Evolutionary conservation across 2,888 invertebrate species (phyloP), one percentile per base, ranked within the genome.

Genomic region (Gari tellinella): DNA sequence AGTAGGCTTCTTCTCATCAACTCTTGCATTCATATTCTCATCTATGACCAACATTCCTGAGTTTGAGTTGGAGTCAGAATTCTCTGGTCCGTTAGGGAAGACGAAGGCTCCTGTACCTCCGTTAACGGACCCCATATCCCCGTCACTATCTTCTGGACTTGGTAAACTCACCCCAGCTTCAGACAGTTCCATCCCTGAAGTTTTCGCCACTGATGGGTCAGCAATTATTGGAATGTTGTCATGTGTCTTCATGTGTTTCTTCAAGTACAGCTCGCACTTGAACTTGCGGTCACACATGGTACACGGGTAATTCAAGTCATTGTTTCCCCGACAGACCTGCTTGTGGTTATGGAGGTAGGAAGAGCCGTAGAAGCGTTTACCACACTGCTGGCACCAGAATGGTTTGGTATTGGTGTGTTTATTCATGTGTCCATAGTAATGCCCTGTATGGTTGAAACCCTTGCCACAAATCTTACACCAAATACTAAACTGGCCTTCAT

Each of bases 401-500:
- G 77, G 77, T 49, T 77, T 77, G 5, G 77, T 77, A 21, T 77
- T 77, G 15, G 77, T 77, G 43, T 77, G 77, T 52, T 77, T 77
- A 73, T 77, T 77, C 77, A 77, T 77, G 49, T 77, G 77, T 31
- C 77, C 77, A 26, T 77, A 77, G 66, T 77, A 77, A 46, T 77
- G 77, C 31, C 77, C 77, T 0, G 77, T 77, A 41, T 77, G 77
- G 51, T 77, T 77, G 40, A 77, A 77, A 8, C 77, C 77, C 40
- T 77, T 77, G 1, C 69, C 69, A 55, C 77, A 77, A 15, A 77
- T 48, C 38, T 77, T 77, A 48, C 77, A 77, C 66, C 72, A 77
- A 51, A 77, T 77, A 40, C 72, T 77, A 31, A 65, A 77, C 61
- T 66, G 65, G 51, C 77, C 77, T 37, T 77, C 77, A 43, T 77